Evolutionary conservation across 2,888 invertebrate genomes (phyloP).

Genomic region (Artemia sinica): DNA sequence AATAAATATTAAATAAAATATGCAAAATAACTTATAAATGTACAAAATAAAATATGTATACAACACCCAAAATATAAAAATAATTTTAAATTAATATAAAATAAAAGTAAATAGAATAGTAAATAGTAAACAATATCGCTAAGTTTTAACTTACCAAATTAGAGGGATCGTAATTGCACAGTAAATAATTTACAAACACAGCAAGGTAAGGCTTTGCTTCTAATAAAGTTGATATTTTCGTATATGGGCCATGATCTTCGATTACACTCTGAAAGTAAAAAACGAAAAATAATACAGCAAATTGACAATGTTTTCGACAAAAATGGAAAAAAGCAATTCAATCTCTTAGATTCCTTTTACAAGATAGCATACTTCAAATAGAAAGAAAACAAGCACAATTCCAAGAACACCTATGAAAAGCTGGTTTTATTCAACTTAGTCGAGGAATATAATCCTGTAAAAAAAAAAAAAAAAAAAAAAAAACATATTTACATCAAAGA

Average conservation of each 20-base stretch:
- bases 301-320: too few species aligned
- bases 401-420: neutral
- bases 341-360: too few species aligned
- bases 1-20: neutral
- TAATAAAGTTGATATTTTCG: slow-evolving; percentile 58
- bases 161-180: slow-evolving; percentile 64
- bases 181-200: slow-evolving; percentile 78
- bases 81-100: slow-evolving; percentile 16
- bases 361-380: neutral
- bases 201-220: slow-evolving; percentile 78
- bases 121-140: slow-evolving; percentile 13
- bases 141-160: slow-evolving; percentile 40
- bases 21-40: too few species aligned
- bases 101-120: slow-evolving; percentile 8
- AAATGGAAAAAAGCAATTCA: too few species aligned
- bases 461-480: too few species aligned
- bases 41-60: slow-evolving; percentile 14
- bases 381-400: slow-evolving; percentile 15
- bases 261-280: slow-evolving; percentile 43
- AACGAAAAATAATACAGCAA: too few species aligned
- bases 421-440: neutral
- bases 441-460: neutral
- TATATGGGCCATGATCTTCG: slow-evolving; percentile 76
- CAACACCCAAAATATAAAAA: neutral
- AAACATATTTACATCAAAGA: neutral